Evolutionary conservation across 2,888 invertebrate genomes (phyloP).

Genomic region (Alsophila aescularia): DNA sequence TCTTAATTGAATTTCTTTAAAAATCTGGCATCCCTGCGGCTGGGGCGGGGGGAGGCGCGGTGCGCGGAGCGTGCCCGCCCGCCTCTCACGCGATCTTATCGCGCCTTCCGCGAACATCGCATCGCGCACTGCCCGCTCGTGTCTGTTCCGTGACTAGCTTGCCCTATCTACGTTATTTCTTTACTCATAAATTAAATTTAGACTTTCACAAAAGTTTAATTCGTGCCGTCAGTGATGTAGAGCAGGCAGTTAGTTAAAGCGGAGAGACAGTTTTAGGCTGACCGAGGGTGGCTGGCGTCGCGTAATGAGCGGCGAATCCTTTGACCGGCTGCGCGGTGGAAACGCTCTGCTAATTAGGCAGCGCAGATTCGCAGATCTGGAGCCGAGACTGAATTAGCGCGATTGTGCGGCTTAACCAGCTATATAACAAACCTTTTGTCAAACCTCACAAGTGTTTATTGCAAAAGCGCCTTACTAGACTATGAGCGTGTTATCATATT

Average conservation of each 20-base stretch:
- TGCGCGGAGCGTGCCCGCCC: slow-evolving; percentile 61
- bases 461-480: slow-evolving; percentile 16
- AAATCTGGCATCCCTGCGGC: slow-evolving; percentile 48
- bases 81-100: slow-evolving; percentile 82
- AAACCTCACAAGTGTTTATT: slow-evolving; percentile 49
- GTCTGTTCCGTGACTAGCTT: slow-evolving; percentile 74
- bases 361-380: slow-evolving; percentile 74
- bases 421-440: slow-evolving; percentile 47
- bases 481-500: slow-evolving; percentile 14
- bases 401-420: slow-evolving; percentile 68
- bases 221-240: slow-evolving; percentile 41
- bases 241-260: slow-evolving; percentile 59
- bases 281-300: slow-evolving; percentile 46
- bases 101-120: slow-evolving; percentile 81
- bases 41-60: slow-evolving; percentile 49
- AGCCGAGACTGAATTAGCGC: slow-evolving; percentile 77
- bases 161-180: slow-evolving; percentile 62
- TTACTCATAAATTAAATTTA: slow-evolving; percentile 64
- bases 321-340: slow-evolving; percentile 74
- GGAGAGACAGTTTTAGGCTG: slow-evolving; percentile 60
- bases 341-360: slow-evolving; percentile 80
- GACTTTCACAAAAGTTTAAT: slow-evolving; percentile 50
- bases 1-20: slow-evolving; percentile 7
- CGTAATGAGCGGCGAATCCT: slow-evolving; percentile 81
- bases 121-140: slow-evolving; percentile 73